Evolutionary conservation across 2,797 vertebrate genomes (phyloP), one percentile per base, ranked within the genome.

Genomic region (Vultur gryphus): DNA sequence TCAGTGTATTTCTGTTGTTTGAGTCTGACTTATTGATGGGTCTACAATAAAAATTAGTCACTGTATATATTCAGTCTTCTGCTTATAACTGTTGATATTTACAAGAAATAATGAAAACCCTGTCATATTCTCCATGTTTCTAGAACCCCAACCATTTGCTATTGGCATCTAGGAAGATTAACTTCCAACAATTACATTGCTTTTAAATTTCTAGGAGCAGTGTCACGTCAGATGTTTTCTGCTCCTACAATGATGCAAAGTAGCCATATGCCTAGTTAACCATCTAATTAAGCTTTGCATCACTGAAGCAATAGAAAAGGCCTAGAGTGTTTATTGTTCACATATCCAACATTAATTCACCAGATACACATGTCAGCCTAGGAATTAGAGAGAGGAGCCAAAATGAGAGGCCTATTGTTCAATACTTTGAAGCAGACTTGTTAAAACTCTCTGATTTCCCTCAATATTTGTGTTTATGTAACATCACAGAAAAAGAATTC

Each of bases 321-420:
- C 72, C 41, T 85, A 21, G 52, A 61, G 82, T 81, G 82, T 88
- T 91, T 84, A 87, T 96, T 96, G 87, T 96, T 96, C 89, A 43
- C n/a, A 65, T 86, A 83, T 65, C 89, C 89, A 89, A 51, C 87
- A 84, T 93, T 93, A 96, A 96, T 96, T 95, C 81, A 94, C 71
- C 67, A 83, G 48, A 71, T 94, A 93, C 69, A 78, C 72, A 93
- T 93, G 62, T 96, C 62, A 87, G 61, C 37, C 33, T 41, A 58
- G 46, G 75, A 94, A 78, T 87, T 91, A 72, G 41, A 90, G 67
- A 66, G 48, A 58, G 29, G 48, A 88, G 35, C 61, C 85, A 84
- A 90, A 94, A 79, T 19, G 71, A 65, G 70, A 72, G 59, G 31
- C 35, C 31, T 51, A 0, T 84, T 69, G 46, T 88, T 92, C 54